Evolutionary conservation across 2,888 invertebrate genomes (phyloP).

Genomic region (Oligia strigilis): DNA sequence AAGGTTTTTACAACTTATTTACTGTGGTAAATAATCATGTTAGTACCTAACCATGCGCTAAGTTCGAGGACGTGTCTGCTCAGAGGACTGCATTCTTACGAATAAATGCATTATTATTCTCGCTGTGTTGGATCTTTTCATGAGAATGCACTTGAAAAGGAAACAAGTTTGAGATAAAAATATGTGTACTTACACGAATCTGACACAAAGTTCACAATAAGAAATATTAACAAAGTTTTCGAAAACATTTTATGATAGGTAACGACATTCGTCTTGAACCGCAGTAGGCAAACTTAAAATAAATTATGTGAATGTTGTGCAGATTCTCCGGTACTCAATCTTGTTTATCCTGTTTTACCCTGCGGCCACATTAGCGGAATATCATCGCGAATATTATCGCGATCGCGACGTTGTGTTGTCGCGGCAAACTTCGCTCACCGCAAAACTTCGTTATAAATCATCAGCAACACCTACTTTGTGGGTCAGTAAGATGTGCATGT

Average conservation of each 20-base stretch:
- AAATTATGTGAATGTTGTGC: neutral
- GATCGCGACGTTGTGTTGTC: neutral
- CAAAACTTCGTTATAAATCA: neutral
- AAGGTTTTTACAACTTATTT: neutral
- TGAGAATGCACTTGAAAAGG: neutral
- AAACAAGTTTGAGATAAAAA: neutral
- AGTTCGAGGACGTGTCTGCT: neutral
- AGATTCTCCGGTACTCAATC: neutral
- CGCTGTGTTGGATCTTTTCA: neutral
- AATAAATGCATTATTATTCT: neutral
- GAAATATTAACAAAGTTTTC: constrained; percentile 40
- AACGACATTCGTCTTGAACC: neutral
- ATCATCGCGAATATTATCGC: neutral
- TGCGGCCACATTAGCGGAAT: constrained; percentile 1
- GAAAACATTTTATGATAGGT: constrained; percentile 38
- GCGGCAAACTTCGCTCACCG: neutral
- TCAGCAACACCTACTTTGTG: too few relatives aligned
- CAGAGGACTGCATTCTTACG: neutral
- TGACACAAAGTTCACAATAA: constrained; percentile 41
- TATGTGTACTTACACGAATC: constrained; percentile 53
- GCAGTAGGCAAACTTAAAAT: neutral
- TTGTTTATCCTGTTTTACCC: constrained; percentile 25
- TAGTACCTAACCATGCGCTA: neutral
- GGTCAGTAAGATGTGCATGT: too few relatives aligned
- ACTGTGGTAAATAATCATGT: neutral